Percentiles rank a stretch among this genome's conserved stretches.
Conservation (phyloP, 1,140 invertebrate genomes). For the Cylas formicarius region DNA sequence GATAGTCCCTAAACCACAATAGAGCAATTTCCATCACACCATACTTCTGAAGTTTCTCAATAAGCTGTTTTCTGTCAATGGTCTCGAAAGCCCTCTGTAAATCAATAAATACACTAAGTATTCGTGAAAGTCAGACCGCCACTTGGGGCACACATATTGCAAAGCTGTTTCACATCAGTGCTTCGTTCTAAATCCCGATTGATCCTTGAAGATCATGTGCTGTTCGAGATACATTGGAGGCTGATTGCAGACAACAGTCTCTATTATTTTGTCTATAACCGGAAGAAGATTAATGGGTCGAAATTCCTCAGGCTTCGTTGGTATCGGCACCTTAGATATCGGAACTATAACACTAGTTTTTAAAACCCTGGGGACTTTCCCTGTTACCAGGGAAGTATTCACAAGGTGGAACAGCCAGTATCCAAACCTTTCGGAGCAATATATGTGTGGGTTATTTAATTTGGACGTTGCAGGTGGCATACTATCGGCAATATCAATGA, state of each 20-base stretch:
- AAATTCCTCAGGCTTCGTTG: constrained; percentile 13
- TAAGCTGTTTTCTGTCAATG: constrained; percentile 7
- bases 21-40: background rate
- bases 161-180: constrained; percentile 13
- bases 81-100: constrained; percentile 10
- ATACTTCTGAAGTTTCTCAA: constrained; percentile 2
- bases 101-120: constrained; percentile 3
- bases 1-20: constrained; percentile 4
- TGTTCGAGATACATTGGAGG: constrained; percentile 1
- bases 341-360: constrained; percentile 13
- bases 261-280: constrained; percentile 13
- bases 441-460: background rate
- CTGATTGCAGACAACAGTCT: constrained; percentile 11
- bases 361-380: constrained; percentile 8
- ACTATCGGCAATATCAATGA: constrained; percentile 6
- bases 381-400: constrained; percentile 12
- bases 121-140: background rate
- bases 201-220: constrained; percentile 7
- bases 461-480: constrained; percentile 1
- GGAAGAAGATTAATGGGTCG: constrained; percentile 11
- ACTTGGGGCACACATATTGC: constrained; percentile 6
- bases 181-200: constrained; percentile 12
- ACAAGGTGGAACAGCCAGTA: constrained; percentile 10
- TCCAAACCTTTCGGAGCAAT: no score
- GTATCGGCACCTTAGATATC: constrained; percentile 12